A percentile compares a stretch with the other conserved stretches of the same genome.
phyloP scores from a whole-genome alignment of 53 echinoderm and acorn worm genomes.

The Hippasteria phrygiana region DNA sequence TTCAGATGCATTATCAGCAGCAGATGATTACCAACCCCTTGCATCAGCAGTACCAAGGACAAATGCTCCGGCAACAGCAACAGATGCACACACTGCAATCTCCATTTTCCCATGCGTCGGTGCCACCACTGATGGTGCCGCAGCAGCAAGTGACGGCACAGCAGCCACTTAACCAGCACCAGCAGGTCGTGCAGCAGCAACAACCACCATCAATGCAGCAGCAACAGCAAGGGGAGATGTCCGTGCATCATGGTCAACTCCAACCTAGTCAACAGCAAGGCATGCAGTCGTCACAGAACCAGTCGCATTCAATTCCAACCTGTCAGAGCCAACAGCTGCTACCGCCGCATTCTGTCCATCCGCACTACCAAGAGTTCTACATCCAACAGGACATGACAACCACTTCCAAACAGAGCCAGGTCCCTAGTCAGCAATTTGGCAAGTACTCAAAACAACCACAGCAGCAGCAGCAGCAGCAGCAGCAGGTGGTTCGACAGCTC shows the following conservation, averaged over 20 bases:
- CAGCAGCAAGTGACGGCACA: conserved; percentile 65
- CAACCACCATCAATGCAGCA: conserved; percentile 37
- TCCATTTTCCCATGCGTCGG: conserved; percentile 25
- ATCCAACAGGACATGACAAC: conserved; percentile 19
- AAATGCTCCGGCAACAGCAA: conserved; percentile 62
- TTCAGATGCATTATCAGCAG: conserved; percentile 65
- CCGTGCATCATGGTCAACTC: conserved; percentile 44
- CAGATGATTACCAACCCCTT: conserved; percentile 35
- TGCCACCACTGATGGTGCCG: conserved; percentile 56
- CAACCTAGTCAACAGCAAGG: conserved; percentile 30
- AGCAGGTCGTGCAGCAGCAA: conserved; percentile 36
- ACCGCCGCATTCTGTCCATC: conserved; percentile 4
- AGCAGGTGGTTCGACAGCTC: conserved; percentile 11
- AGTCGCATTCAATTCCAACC: conserved; percentile 47
- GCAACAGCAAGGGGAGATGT: conserved; percentile 43
- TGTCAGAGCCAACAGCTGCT: conserved; percentile 29
- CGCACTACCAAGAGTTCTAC: conserved; percentile 28
- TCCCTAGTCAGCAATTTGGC: conserved; percentile 8
- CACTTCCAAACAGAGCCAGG: conserved; percentile 15
- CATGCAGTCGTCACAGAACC: not conserved
- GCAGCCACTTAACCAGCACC: conserved; percentile 33
- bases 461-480: conserved; percentile 30
- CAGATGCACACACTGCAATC: too few species aligned
- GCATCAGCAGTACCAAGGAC: conserved; percentile 59
- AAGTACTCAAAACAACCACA: conserved; percentile 57